A percentile compares a stretch with the other conserved stretches of the same genome.
Conservation (phyloP, 2,113 vertebrate genomes). For the Pachyramphus minor region DNA sequence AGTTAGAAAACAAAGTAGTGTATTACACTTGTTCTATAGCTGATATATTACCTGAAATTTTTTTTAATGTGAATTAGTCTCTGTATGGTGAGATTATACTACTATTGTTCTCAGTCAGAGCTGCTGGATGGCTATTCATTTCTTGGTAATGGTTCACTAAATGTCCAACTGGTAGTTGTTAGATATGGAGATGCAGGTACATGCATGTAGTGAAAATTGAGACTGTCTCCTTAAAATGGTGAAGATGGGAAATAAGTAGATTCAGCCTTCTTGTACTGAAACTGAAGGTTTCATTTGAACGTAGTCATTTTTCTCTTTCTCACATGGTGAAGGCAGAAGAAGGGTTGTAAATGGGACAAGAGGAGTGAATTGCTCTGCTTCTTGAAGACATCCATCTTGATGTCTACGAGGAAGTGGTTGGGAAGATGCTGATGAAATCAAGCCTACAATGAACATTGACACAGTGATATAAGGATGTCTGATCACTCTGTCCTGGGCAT, state of each 20-base stretch:
- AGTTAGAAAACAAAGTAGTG: background rate
- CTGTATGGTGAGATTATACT: background rate
- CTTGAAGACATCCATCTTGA: background rate
- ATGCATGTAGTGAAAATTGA: background rate
- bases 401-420: background rate
- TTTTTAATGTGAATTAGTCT: background rate
- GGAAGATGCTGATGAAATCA: background rate
- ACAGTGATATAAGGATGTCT: background rate
- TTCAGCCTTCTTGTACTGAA: background rate
- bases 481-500: background rate
- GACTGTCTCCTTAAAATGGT: background rate
- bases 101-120: background rate
- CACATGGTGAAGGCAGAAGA: background rate
- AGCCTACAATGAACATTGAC: background rate
- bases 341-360: background rate
- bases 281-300: no score
- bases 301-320: background rate
- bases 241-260: background rate
- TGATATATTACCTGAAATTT: background rate
- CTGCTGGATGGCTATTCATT: background rate
- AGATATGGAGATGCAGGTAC: background rate
- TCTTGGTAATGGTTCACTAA: background rate
- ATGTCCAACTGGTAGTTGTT: background rate
- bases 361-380: background rate
- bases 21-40: background rate